Evolutionary conservation across 1,140 invertebrate genomes (phyloP).

Genomic region (Camponotus vicinus): DNA sequence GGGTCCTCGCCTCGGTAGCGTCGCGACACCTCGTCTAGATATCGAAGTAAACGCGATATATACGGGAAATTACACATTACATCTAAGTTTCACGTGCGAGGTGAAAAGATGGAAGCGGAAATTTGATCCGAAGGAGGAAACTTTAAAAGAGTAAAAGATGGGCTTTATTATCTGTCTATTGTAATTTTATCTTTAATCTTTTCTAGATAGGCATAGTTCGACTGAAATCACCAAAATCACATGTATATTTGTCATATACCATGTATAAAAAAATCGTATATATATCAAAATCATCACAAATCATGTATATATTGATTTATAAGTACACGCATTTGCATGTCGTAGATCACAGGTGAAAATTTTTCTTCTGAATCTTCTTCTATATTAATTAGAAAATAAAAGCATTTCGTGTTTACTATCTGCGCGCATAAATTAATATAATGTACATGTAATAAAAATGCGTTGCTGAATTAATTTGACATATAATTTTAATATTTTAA

Average conservation of each 20-base stretch:
- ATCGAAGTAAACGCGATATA: slow-evolving; percentile 47
- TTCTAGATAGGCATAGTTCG: not conserved
- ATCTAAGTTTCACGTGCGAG: slow-evolving; percentile 47
- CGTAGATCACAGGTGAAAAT: not conserved
- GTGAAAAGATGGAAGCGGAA: slow-evolving; percentile 40
- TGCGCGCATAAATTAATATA: slow-evolving; percentile 17
- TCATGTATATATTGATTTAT: too few relatives aligned
- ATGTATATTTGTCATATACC: too few relatives aligned
- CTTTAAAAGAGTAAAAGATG: not conserved
- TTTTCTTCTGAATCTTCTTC: not conserved
- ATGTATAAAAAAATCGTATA: too few relatives aligned
- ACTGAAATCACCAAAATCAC: not conserved
- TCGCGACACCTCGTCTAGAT: slow-evolving; percentile 11
- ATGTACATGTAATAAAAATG: not conserved
- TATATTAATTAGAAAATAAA: slow-evolving; percentile 25
- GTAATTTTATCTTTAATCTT: slow-evolving; percentile 19
- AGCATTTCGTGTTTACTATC: slow-evolving; percentile 16
- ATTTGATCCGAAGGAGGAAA: slow-evolving; percentile 43
- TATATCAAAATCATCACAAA: too few relatives aligned
- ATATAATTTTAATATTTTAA: not conserved
- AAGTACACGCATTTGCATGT: too few relatives aligned
- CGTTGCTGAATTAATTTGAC: slow-evolving; percentile 36
- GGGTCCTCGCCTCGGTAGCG: not conserved
- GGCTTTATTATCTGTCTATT: slow-evolving; percentile 4
- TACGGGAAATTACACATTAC: slow-evolving; percentile 51